Percentiles rank a stretch among this genome's conserved stretches.
Evolutionary conservation across 2,797 vertebrate genomes (phyloP).

Genomic region (Oryzias dopingdopingensis): DNA sequence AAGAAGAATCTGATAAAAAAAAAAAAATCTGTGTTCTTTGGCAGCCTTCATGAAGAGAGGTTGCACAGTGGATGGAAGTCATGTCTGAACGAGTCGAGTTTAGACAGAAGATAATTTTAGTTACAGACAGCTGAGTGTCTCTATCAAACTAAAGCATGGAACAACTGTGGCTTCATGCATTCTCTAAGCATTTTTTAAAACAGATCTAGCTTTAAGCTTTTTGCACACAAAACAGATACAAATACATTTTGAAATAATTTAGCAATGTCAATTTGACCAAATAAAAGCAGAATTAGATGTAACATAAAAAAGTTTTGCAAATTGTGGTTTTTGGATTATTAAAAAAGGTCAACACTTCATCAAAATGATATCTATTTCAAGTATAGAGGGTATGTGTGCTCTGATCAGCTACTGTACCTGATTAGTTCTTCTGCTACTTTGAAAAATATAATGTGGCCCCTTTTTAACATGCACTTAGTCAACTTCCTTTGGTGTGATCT

Average conservation of each 20-base stretch:
- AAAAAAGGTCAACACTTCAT: conserved; percentile 46
- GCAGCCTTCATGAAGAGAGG: too few species aligned
- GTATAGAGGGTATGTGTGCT: conserved; percentile 1
- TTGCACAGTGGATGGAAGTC: not conserved
- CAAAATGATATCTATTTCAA: conserved; percentile 40
- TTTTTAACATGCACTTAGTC: conserved; percentile 75
- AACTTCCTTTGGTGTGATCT: conserved; percentile 63
- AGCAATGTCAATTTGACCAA: too few species aligned
- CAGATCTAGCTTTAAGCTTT: not conserved
- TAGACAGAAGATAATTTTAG: conserved; percentile 15
- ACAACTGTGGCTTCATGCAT: conserved; percentile 22
- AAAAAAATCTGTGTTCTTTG: not conserved
- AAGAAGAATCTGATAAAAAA: not conserved
- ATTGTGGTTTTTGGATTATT: not conserved
- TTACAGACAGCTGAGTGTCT: conserved; percentile 6
- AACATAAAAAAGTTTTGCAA: too few species aligned
- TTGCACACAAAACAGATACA: not conserved
- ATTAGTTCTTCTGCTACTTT: conserved; percentile 51
- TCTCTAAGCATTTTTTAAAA: conserved; percentile 7
- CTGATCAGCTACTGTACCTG: conserved; percentile 50
- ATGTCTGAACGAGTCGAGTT: conserved; percentile 43
- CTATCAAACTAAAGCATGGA: conserved; percentile 18
- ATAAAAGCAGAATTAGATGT: too few species aligned
- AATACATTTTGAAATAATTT: too few species aligned
- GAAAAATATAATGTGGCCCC: conserved; percentile 62